Conservation (phyloP, 1,140 invertebrate genomes). For the Panonychus citri region DNA sequence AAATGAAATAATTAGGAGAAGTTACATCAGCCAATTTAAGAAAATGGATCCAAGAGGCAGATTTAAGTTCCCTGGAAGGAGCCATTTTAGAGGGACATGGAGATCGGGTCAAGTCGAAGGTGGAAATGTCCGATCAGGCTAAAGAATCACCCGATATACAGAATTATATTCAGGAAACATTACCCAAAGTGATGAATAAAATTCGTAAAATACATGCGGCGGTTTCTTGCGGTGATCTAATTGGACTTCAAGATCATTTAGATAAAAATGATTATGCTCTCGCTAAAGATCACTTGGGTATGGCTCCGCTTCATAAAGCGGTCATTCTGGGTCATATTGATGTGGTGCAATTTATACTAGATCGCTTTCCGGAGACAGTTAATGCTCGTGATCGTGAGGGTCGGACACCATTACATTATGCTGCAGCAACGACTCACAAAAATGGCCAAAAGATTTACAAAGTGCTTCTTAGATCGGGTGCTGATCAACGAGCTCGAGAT, state of each 20-base stretch:
- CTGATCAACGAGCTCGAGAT: constrained; percentile 35
- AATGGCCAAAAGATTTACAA: constrained; percentile 30
- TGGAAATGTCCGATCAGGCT: background rate
- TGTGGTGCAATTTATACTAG: constrained; percentile 43
- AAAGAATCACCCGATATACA: constrained; percentile 29
- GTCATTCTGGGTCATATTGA: constrained; percentile 47
- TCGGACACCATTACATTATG: constrained; percentile 66
- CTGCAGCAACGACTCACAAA: constrained; percentile 40
- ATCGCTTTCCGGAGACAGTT: constrained; percentile 38
- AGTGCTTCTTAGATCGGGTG: constrained; percentile 42
- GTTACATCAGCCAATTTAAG: constrained; percentile 41
- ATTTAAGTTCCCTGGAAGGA: constrained; percentile 51
- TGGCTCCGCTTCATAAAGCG: constrained; percentile 37
- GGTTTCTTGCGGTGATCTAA: constrained; percentile 15
- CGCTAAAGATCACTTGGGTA: constrained; percentile 44
- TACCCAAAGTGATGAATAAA: constrained; percentile 50
- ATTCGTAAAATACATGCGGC: constrained; percentile 16
- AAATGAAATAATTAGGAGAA: constrained; percentile 12
- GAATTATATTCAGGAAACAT: constrained; percentile 35
- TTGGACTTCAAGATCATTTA: constrained; percentile 12
- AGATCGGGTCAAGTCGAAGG: constrained; percentile 18
- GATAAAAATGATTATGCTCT: constrained; percentile 32
- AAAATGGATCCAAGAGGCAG: constrained; percentile 73
- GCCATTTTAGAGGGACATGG: constrained; percentile 70
- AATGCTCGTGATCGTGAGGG: constrained; percentile 47